These are phyloP conservation scores for Babyrousa celebensis DNA, from an alignment of 2,797 vertebrate species.

Conservation along the genomic window DNA sequence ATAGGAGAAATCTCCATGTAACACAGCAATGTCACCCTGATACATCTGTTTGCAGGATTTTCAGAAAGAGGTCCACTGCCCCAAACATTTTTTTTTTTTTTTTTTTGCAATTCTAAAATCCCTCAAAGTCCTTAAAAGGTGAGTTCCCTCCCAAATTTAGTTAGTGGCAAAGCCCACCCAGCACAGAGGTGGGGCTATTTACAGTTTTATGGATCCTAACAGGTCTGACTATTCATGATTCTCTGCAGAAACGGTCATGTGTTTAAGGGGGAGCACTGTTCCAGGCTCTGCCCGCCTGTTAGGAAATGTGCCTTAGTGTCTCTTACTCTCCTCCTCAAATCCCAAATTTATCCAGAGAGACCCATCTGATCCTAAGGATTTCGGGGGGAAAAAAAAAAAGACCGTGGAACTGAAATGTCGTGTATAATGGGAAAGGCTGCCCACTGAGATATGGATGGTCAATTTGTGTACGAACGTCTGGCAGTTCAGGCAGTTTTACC, in stretches of 20 bases:
- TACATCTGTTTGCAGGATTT: background rate
- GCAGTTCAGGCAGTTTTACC: background rate
- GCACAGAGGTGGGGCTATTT: background rate
- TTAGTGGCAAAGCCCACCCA: background rate
- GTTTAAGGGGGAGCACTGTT: too few species aligned
- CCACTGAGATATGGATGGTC: background rate
- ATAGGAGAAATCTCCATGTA: fast-evolving
- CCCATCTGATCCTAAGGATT: background rate
- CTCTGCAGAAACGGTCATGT: background rate
- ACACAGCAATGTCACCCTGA: fast-evolving
- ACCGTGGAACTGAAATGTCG: background rate
- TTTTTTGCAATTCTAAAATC: background rate
- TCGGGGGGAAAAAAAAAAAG: background rate
- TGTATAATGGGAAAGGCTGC: too few species aligned
- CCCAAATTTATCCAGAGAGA: background rate
- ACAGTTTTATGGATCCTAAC: background rate
- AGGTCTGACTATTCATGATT: background rate
- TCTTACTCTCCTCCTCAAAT: background rate
- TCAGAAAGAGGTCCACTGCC: background rate
- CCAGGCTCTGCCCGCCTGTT: background rate
- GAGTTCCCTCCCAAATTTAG: background rate
- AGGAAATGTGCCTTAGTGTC: background rate
- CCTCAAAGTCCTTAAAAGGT: background rate
- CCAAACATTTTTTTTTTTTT: background rate
- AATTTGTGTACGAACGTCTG: background rate